A percentile compares a stretch with the other conserved stretches of the same genome.
These are phyloP conservation scores for Tethya wilhelma DNA, from an alignment of 37 sponge, comb jelly and placozoan species.

Conservation along the genomic window DNA sequence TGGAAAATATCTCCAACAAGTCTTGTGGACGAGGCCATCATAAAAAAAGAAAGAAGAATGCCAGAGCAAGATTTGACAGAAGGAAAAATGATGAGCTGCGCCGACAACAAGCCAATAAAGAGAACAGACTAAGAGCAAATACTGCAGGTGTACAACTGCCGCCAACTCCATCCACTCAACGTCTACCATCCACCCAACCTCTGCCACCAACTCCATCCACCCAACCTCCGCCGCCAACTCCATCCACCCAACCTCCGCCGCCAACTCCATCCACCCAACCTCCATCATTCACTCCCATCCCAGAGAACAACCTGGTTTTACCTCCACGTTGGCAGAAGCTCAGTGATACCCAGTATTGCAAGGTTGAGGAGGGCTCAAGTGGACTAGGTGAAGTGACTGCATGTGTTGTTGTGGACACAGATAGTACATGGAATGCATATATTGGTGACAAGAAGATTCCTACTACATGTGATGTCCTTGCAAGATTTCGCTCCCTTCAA, in stretches of 20 bases:
- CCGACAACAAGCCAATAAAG: not conserved
- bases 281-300: not conserved
- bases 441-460: conserved; percentile 2
- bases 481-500: not conserved
- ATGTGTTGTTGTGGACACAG: not conserved
- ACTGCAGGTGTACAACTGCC: not conserved
- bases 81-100: not conserved
- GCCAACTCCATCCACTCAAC: not conserved
- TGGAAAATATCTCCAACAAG: conserved; percentile 9
- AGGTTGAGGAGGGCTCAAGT: conserved; percentile 6
- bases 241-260: too few relatives aligned
- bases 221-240: too few relatives aligned
- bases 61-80: conserved; percentile 1
- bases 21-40: conserved; percentile 5
- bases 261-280: too few relatives aligned
- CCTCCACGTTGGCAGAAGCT: conserved; percentile 6
- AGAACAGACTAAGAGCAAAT: too few relatives aligned
- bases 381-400: conserved; percentile 2
- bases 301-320: not conserved
- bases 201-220: too few relatives aligned
- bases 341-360: conserved; percentile 12
- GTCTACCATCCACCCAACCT: too few relatives aligned
- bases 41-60: conserved; percentile 17
- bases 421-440: not conserved
- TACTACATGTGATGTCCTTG: not conserved